These are phyloP conservation scores for Actias luna DNA, from an alignment of 2,888 invertebrate genomes.

Conservation along the genomic window DNA sequence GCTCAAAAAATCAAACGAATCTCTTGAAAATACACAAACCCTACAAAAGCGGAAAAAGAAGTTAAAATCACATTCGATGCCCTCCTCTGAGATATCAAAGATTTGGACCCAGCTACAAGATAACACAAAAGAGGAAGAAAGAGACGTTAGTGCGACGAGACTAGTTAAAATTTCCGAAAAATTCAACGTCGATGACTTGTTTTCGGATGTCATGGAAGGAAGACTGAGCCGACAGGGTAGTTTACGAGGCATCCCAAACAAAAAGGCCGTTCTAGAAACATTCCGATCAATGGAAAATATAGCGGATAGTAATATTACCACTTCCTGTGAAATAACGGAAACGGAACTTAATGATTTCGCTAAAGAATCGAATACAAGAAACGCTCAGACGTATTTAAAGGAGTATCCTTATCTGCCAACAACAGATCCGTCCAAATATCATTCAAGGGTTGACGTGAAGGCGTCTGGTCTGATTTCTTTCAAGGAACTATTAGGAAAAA, in stretches of 20 bases:
- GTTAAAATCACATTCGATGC: constrained; percentile 67
- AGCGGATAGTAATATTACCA: constrained; percentile 53
- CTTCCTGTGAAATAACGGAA: constrained; percentile 66
- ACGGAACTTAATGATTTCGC: constrained; percentile 61
- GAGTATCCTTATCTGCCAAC: constrained; percentile 78
- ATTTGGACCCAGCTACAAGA: constrained; percentile 64
- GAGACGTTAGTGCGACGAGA: constrained; percentile 41
- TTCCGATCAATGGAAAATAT: constrained; percentile 78
- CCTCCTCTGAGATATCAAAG: constrained; percentile 71
- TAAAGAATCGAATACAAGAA: constrained; percentile 57
- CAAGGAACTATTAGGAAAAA: constrained; percentile 60
- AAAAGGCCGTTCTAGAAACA: constrained; percentile 77
- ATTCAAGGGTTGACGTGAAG: constrained; percentile 67
- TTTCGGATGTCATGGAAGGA: constrained; percentile 73
- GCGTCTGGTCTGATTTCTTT: constrained; percentile 74
- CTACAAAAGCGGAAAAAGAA: constrained; percentile 57
- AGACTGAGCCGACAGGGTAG: constrained; percentile 73
- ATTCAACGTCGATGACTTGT: constrained; percentile 77
- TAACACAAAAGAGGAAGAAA: constrained; percentile 27
- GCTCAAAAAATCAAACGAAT: constrained; percentile 60
- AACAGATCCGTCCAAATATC: constrained; percentile 74
- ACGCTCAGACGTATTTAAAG: constrained; percentile 70
- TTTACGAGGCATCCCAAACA: constrained; percentile 77
- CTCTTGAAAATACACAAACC: constrained; percentile 54
- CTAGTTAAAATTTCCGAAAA: constrained; percentile 77